phyloP scores from a whole-genome alignment of 2,888 invertebrate genomes.

The Amiota minor region DNA sequence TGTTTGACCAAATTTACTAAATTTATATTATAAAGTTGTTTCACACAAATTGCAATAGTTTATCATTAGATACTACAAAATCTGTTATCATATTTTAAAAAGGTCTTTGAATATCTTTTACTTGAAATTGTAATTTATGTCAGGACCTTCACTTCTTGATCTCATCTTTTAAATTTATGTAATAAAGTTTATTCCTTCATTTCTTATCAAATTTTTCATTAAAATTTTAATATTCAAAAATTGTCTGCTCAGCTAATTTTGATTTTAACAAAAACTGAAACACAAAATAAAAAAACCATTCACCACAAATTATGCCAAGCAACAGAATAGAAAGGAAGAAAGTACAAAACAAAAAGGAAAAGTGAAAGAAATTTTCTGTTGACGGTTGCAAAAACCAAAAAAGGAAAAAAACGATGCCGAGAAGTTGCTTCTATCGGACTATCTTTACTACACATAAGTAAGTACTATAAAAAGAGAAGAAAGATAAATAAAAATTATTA shows the following conservation, averaged over 20 bases:
- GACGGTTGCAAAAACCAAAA: constrained; percentile 14
- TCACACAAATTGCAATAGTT: too few species aligned
- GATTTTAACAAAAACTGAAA: constrained; percentile 22
- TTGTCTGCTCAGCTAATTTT: constrained; percentile 35
- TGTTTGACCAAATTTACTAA: too few species aligned
- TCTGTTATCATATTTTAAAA: too few species aligned
- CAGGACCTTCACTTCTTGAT: too few species aligned
- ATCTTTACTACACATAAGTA: constrained; percentile 33
- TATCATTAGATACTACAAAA: too few species aligned
- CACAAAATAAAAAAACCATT: constrained; percentile 49
- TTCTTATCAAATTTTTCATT: constrained; percentile 3
- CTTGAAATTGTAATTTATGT: constrained; percentile 6
- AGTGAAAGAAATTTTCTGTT: constrained; percentile 24
- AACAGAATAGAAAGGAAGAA: constrained; percentile 4
- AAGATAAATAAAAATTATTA: constrained; percentile 56
- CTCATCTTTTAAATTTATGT: constrained; percentile 12
- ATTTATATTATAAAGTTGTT: too few species aligned
- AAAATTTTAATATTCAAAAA: constrained; percentile 33
- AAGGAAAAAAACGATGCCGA: not conserved
- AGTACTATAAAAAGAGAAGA: constrained; percentile 22
- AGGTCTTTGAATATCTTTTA: too few species aligned
- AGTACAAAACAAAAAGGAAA: not conserved
- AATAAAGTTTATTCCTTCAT: constrained; percentile 10
- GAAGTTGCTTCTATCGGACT: not conserved
- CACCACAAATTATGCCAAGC: constrained; percentile 23